Evolutionary conservation across 2,797 vertebrate genomes (phyloP).

Genomic region (Champsocephalus esox): DNA sequence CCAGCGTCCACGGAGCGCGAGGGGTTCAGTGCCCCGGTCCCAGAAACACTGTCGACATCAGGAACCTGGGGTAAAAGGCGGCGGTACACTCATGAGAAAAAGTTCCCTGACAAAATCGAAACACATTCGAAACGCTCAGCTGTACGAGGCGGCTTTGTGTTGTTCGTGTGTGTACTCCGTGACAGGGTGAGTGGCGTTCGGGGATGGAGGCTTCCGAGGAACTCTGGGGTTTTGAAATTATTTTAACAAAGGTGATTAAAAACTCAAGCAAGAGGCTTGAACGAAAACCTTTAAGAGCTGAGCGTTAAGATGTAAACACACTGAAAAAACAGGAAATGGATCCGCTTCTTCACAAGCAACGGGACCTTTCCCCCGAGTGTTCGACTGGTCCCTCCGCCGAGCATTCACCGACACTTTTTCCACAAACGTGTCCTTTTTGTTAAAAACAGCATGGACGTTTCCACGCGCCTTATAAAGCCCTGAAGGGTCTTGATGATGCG

Average conservation of each 20-base stretch:
- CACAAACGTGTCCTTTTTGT: background rate
- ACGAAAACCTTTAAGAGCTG: constrained; percentile 17
- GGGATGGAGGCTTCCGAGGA: constrained; percentile 1
- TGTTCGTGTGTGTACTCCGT: constrained; percentile 31
- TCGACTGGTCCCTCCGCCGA: background rate
- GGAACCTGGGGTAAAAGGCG: constrained; percentile 39
- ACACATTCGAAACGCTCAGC: constrained; percentile 48
- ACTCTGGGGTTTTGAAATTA: background rate
- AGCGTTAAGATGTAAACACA: constrained; percentile 47
- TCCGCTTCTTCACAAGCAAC: background rate
- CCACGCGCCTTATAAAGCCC: constrained; percentile 3
- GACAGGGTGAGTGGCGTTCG: constrained; percentile 26
- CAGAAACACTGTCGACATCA: constrained; percentile 27
- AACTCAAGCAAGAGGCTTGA: background rate
- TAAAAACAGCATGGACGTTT: background rate
- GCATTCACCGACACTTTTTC: background rate
- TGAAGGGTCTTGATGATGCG: constrained; percentile 29
- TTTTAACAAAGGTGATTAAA: constrained; percentile 26
- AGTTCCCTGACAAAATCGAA: constrained; percentile 60
- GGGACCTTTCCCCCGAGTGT: background rate
- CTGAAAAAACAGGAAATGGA: constrained; percentile 6
- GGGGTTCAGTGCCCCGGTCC: constrained; percentile 15
- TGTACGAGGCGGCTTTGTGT: background rate
- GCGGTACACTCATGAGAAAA: constrained; percentile 21
- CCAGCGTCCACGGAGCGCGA: background rate